Base-by-base conservation (phyloP, 2,113 vertebrate genomes). In the Sinocyclocheilus anshuiensis region DNA sequence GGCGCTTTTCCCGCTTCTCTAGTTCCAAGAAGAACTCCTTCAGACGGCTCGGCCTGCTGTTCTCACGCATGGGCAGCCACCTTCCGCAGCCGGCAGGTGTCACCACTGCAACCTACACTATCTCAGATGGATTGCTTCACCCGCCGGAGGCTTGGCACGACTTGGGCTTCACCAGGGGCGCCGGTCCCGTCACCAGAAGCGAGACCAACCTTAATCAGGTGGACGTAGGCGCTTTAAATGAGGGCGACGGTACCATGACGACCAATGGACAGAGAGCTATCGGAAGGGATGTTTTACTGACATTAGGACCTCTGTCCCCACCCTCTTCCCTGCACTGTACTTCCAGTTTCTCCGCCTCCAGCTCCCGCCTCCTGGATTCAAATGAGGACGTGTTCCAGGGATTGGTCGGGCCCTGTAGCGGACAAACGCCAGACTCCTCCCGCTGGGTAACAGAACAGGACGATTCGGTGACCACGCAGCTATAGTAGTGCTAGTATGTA, bases 341-440 rank as follows among this genome's bases (percentile, higher is more conserved):
- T 95, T 97, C 97, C 95, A 96, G 95, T 94, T 97, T 97, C 92
- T 97, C 96, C 45, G 96, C 97, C 92, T 99, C 97, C 91, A 99
- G 97, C 92, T 95, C 96, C 24, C 97, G 95, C 93, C 97, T 98
- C 87, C 95, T 97, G 94, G 96, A 97, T 95, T 98, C 97, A 0
- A 96, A 95, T 26, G 96, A 97, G 93, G 96, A 97, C 42, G 96
- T 98, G 91, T 98, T 97, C 94, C 96, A 97, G 92, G 96, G 96
- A 0, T 97, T 97, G 96, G 96, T 96, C 92, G 97, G 97, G 83
- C 96, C 97, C 11, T 97, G 97, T 90, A 96, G 97, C 12, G 94
- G 97, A 93, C 95, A 45, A 50, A 77, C 3, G 9, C 59, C 97
- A 89, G 96, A 67, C 90, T 86, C 96, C 85, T 96, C 96, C 93